A percentile compares a stretch with the other conserved stretches of the same genome.
Evolutionary conservation across 2,113 vertebrate genomes (phyloP).

Genomic region (Dromas ardeola): DNA sequence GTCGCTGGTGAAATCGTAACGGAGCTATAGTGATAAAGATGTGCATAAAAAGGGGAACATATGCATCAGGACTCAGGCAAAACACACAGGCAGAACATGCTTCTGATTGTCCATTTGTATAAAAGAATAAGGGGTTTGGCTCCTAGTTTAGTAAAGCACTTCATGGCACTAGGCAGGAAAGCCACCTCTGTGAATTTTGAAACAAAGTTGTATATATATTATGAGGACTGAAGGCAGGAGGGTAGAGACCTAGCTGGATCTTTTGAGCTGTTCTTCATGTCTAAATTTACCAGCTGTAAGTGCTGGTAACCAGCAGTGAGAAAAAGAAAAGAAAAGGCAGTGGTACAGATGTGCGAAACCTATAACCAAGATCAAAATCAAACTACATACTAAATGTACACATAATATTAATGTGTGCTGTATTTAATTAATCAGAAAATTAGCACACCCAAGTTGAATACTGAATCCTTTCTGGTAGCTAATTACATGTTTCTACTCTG

Average conservation of each 20-base stretch:
- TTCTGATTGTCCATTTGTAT: not conserved
- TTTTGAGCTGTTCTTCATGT: not conserved
- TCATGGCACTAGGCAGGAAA: not conserved
- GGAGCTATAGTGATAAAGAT: not conserved
- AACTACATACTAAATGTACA: not conserved
- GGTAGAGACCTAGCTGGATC: not conserved
- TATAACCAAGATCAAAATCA: not conserved
- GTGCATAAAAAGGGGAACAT: not conserved
- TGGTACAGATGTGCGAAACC: not conserved
- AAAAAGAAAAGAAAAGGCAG: not conserved
- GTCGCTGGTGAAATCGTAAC: not conserved
- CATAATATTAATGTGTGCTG: not conserved
- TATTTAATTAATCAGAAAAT: slow-evolving; percentile 14
- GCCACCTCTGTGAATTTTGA: not conserved
- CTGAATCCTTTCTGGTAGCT: not conserved
- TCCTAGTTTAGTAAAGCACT: not conserved
- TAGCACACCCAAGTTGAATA: not conserved
- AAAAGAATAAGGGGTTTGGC: not conserved
- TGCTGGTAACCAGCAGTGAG: not conserved
- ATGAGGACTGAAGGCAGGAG: not conserved
- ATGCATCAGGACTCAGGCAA: not conserved
- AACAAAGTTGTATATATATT: not conserved
- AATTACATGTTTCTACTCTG: not conserved
- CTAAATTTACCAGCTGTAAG: not conserved
- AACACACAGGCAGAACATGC: not conserved